Percentiles rank a stretch among this genome's conserved stretches.
phyloP scores from a whole-genome alignment of 1,140 invertebrate species.

The Coptotermes formosanus region DNA sequence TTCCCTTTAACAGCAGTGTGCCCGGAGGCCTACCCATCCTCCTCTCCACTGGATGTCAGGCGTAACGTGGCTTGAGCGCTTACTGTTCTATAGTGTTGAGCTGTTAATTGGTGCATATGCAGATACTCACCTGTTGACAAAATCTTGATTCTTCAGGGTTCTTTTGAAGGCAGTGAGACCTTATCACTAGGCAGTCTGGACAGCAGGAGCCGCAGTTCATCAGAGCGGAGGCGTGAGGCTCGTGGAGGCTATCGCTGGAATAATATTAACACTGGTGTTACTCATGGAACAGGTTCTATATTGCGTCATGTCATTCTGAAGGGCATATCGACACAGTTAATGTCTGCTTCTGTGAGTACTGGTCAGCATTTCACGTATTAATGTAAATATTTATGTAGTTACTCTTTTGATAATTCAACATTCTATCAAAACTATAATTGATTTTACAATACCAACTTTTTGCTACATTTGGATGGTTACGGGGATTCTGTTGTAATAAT shows the following conservation, averaged over 20 bases:
- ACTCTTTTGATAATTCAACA: no score
- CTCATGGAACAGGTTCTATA: conserved; percentile 62
- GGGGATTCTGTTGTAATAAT: no score
- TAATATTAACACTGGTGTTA: conserved; percentile 16
- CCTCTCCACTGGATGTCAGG: no score
- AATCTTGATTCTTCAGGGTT: conserved; percentile 34
- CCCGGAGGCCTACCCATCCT: no score
- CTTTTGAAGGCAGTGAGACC: conserved; percentile 44
- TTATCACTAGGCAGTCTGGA: conserved; percentile 44
- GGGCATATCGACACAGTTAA: conserved; percentile 79
- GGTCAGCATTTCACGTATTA: no score
- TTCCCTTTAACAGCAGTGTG: no score
- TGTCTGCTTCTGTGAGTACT: conserved; percentile 20
- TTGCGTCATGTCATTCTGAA: conserved; percentile 78
- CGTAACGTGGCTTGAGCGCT: no score
- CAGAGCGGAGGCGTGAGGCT: conserved; percentile 35
- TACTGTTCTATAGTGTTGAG: neutral
- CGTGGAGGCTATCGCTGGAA: conserved; percentile 33
- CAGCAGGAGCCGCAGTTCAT: conserved; percentile 42
- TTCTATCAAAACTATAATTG: no score
- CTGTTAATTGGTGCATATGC: neutral
- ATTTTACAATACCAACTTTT: no score
- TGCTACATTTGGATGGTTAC: no score
- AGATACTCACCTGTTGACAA: neutral
- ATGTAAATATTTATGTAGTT: no score